Conservation (phyloP, 2,797 vertebrate genomes). For the Hozukius guyotensis region DNA sequence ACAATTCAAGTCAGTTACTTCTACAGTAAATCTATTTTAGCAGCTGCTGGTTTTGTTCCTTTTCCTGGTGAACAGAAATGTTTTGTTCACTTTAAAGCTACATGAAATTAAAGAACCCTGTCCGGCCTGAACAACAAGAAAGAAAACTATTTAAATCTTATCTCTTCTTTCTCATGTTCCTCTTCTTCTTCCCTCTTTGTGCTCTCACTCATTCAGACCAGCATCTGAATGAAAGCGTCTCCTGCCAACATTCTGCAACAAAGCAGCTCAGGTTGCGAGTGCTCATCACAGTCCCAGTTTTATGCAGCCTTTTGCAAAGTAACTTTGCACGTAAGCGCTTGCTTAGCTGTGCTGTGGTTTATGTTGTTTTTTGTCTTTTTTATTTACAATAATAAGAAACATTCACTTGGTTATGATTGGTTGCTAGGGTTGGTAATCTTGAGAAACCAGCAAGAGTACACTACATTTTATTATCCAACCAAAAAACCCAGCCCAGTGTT, state of each 20-base stretch:
- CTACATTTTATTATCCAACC: no score
- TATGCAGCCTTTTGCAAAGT: not conserved
- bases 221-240: not conserved
- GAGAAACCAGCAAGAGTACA: no score
- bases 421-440: not conserved
- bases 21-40: not conserved
- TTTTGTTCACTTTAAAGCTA: not conserved
- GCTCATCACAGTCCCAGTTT: not conserved
- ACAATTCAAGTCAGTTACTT: not conserved
- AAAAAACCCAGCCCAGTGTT: no score
- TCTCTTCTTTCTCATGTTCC: conserved; percentile 1
- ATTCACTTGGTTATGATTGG: not conserved
- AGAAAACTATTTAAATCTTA: conserved; percentile 15
- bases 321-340: not conserved
- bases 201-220: conserved; percentile 18
- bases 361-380: conserved; percentile 6
- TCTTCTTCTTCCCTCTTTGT: conserved; percentile 12
- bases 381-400: not conserved
- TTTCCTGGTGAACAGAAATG: not conserved
- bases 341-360: not conserved
- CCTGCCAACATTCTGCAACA: conserved; percentile 5
- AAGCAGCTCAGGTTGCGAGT: conserved; percentile 29
- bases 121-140: not conserved
- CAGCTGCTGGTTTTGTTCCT: not conserved
- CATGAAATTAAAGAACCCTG: not conserved